Conservation (phyloP, 1,140 invertebrate genomes). For the Lerema accius region DNA sequence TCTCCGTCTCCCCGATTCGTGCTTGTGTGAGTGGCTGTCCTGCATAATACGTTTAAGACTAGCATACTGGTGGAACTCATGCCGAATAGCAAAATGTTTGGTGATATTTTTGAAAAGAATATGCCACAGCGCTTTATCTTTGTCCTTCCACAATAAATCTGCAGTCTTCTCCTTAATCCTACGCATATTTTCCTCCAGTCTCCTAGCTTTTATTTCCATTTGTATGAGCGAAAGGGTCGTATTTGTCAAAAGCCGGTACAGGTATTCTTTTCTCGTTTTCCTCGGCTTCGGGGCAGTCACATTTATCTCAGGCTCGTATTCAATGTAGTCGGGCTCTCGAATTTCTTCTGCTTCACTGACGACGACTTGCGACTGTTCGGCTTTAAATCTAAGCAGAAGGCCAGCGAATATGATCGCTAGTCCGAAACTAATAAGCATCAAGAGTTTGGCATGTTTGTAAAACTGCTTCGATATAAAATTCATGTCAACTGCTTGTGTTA, state of each 20-base stretch:
- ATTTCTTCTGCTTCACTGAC: conserved; percentile 48
- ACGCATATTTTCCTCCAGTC: conserved; percentile 82
- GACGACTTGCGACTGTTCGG: conserved; percentile 50
- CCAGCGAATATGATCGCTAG: conserved; percentile 57
- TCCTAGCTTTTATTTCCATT: conserved; percentile 82
- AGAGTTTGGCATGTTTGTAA: conserved; percentile 67
- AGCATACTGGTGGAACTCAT: conserved; percentile 79
- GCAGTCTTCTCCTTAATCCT: conserved; percentile 82
- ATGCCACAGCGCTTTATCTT: conserved; percentile 81
- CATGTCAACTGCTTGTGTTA: conserved; percentile 55
- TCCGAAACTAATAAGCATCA: conserved; percentile 65
- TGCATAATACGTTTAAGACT: conserved; percentile 75
- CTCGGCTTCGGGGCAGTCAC: conserved; percentile 58
- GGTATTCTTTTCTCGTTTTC: conserved; percentile 74
- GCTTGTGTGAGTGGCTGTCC: conserved; percentile 85
- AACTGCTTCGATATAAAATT: conserved; percentile 68
- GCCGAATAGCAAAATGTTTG: conserved; percentile 77
- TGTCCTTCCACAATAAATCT: conserved; percentile 82
- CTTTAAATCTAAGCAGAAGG: conserved; percentile 55
- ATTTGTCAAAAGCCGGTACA: conserved; percentile 79
- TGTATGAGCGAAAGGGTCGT: conserved; percentile 81
- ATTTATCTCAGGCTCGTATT: conserved; percentile 69
- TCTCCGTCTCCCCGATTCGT: conserved; percentile 34
- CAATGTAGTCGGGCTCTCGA: conserved; percentile 48
- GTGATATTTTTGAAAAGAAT: conserved; percentile 82